Conservation (phyloP, 30 jellyfish, hydroid and myxozoan genomes). For the Hydractinia echinata region DNA sequence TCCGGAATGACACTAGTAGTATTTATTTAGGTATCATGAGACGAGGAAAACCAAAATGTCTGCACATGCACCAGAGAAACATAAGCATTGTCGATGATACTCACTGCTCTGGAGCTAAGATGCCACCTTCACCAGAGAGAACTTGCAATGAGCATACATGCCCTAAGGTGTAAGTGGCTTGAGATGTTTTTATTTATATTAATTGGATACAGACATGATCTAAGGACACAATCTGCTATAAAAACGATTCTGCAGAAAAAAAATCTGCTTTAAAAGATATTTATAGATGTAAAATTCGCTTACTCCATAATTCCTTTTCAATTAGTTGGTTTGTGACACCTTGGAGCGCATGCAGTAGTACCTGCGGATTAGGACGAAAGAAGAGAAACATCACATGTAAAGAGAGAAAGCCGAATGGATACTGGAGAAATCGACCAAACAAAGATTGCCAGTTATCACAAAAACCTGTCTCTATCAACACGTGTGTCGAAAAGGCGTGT, state of each 20-base stretch:
- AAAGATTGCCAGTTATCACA: constrained; percentile 51
- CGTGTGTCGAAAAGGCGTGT: constrained; percentile 82
- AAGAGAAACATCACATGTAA: constrained; percentile 11
- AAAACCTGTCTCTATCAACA: constrained; percentile 80
- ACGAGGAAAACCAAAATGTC: constrained; percentile 72
- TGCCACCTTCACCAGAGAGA: constrained; percentile 65
- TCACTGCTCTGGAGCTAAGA: constrained; percentile 84
- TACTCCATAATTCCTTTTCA: neutral
- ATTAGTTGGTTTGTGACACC: constrained; percentile 9
- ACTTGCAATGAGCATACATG: constrained; percentile 90
- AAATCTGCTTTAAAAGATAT: no score
- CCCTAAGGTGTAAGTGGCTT: constrained; percentile 52
- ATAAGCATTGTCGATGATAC: constrained; percentile 67
- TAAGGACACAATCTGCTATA: no score
- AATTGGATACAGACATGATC: no score
- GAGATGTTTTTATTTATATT: neutral
- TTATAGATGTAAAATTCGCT: no score
- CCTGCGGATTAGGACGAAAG: constrained; percentile 24
- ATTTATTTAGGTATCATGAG: constrained; percentile 60
- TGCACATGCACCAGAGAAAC: constrained; percentile 50
- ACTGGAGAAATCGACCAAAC: constrained; percentile 1
- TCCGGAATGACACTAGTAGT: no score
- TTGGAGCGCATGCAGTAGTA: constrained; percentile 24
- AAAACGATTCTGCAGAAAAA: no score
- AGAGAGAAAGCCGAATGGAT: constrained; percentile 17